Percentiles rank a stretch among this genome's conserved stretches.
Conservation (phyloP, 1,140 invertebrate species). For the Hirudo medicinalis region DNA sequence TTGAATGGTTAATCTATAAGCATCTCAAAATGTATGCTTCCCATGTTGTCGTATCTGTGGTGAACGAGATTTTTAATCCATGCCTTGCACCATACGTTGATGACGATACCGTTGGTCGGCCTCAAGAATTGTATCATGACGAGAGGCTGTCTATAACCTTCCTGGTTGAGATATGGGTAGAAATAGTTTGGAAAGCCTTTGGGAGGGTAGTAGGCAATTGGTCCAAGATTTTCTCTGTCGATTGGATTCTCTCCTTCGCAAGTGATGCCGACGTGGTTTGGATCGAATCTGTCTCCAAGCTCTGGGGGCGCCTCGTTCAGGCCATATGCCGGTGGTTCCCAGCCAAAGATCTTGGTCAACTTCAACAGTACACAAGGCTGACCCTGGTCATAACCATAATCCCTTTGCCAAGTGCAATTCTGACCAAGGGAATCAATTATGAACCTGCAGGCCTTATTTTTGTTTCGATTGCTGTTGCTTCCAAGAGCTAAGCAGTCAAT, state of each 20-base stretch:
- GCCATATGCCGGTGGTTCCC: constrained; percentile 15
- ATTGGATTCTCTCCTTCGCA: constrained; percentile 24
- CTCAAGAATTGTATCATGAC: constrained; percentile 25
- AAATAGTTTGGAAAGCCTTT: constrained; percentile 25
- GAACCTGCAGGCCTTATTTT: constrained; percentile 23
- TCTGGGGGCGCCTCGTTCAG: constrained; percentile 7
- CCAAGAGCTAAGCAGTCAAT: constrained; percentile 21
- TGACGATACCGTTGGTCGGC: constrained; percentile 21
- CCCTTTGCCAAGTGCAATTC: constrained; percentile 26
- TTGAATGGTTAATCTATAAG: constrained; percentile 17
- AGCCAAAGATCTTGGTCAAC: constrained; percentile 30
- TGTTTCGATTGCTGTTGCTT: constrained; percentile 18
- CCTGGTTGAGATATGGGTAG: constrained; percentile 27
- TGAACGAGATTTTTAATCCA: constrained; percentile 9
- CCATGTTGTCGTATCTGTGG: constrained; percentile 18
- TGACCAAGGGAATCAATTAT: constrained; percentile 19
- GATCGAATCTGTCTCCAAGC: constrained; percentile 14
- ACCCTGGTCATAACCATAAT: constrained; percentile 35
- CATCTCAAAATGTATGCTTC: constrained; percentile 20
- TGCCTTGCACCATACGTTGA: constrained; percentile 20
- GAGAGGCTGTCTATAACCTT: constrained; percentile 25
- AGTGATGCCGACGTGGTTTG: constrained; percentile 21
- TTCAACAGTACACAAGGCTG: constrained; percentile 37
- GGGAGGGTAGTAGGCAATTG: constrained; percentile 22
- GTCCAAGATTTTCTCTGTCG: constrained; percentile 24